phyloP scores from a whole-genome alignment of 2,797 vertebrate genomes.

The Eutrigla gurnardus region DNA sequence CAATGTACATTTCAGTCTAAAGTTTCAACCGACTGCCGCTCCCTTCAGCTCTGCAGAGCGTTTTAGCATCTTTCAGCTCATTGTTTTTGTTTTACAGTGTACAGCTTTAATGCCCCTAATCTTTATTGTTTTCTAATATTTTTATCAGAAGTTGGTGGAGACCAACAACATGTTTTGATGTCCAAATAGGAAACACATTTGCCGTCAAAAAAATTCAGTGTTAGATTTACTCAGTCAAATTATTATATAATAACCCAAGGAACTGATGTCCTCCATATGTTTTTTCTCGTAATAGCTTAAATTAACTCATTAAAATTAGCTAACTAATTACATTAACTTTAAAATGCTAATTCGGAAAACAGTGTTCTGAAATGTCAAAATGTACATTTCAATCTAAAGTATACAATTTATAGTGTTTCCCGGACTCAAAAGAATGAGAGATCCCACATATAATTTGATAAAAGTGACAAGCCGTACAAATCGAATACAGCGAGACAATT shows the following conservation, averaged over 20 bases:
- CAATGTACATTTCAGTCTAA: conserved; percentile 5
- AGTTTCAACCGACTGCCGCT: too few species aligned
- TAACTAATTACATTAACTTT: not conserved
- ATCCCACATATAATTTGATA: conserved; percentile 80
- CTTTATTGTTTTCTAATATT: too few species aligned
- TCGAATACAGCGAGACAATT: conserved; percentile 77
- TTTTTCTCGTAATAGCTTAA: not conserved
- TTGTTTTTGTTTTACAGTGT: too few species aligned
- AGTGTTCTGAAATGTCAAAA: not conserved
- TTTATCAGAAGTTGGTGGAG: too few species aligned
- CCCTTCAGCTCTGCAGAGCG: too few species aligned
- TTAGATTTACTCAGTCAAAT: not conserved
- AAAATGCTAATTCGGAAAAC: not conserved
- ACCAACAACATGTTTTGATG: too few species aligned
- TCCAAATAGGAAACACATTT: too few species aligned
- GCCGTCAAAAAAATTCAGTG: too few species aligned
- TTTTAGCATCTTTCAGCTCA: too few species aligned
- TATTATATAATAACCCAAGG: too few species aligned
- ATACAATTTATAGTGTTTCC: not conserved
- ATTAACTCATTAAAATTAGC: too few species aligned
- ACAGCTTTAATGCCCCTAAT: too few species aligned
- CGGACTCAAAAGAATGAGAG: conserved; percentile 54
- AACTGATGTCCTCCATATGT: not conserved
- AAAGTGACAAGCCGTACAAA: conserved; percentile 84
- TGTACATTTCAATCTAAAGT: not conserved